These are phyloP conservation scores for Itoplectis maculator DNA, from an alignment of 2,888 invertebrate species.

Conservation along the genomic window DNA sequence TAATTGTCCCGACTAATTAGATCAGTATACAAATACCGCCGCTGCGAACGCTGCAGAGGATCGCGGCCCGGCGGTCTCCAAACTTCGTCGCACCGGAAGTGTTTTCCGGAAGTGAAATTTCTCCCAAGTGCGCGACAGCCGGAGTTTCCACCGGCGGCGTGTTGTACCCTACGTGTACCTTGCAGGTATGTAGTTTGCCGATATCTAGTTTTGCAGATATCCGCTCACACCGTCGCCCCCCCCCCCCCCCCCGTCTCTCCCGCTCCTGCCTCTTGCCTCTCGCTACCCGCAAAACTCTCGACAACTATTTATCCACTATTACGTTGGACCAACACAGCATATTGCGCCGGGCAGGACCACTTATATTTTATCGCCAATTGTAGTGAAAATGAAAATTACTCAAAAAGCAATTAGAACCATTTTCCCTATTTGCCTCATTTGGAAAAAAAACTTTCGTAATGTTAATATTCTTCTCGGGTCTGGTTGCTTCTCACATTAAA, in stretches of 20 bases:
- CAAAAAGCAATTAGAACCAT: not conserved
- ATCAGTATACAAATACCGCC: constrained; percentile 56
- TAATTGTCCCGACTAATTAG: constrained; percentile 64
- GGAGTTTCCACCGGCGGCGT: constrained; percentile 59
- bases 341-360: not conserved
- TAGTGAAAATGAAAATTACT: not conserved
- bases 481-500: too few species aligned
- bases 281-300: constrained; percentile 54
- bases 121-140: constrained; percentile 61
- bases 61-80: constrained; percentile 47
- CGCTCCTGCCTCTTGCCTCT: too few species aligned
- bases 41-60: constrained; percentile 24
- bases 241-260: constrained; percentile 27
- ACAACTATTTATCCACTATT: constrained; percentile 56
- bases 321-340: constrained; percentile 3
- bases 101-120: constrained; percentile 67
- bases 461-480: too few species aligned
- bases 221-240: too few species aligned
- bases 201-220: constrained; percentile 56
- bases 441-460: too few species aligned
- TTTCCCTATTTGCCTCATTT: too few species aligned
- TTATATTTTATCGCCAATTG: constrained; percentile 31
- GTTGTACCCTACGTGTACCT: constrained; percentile 36
- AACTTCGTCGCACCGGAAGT: constrained; percentile 62
- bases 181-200: constrained; percentile 43